These are phyloP conservation scores for Melolontha melolontha DNA, from an alignment of 2,888 invertebrate genomes.

Conservation along the genomic window DNA sequence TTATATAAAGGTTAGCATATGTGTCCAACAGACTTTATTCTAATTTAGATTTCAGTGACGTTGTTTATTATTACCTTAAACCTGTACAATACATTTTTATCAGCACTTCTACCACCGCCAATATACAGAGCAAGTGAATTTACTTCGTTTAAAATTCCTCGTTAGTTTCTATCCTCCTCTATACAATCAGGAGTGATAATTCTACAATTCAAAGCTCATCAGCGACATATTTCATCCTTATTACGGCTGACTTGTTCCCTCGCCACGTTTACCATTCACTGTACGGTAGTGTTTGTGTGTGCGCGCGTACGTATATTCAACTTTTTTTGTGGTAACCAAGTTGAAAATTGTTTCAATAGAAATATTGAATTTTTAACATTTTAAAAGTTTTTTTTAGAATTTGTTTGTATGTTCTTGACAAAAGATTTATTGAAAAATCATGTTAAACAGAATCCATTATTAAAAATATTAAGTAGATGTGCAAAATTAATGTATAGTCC, in stretches of 20 bases:
- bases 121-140: constrained; percentile 28
- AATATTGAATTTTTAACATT: constrained; percentile 29
- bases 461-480: too few relatives aligned
- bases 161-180: constrained; percentile 50
- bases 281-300: constrained; percentile 9
- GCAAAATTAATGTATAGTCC: too few relatives aligned
- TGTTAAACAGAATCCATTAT: too few relatives aligned
- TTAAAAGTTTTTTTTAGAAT: constrained; percentile 1
- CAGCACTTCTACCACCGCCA: constrained; percentile 5
- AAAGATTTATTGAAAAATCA: constrained; percentile 33
- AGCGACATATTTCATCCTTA: constrained; percentile 65
- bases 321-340: constrained; percentile 32
- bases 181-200: constrained; percentile 64
- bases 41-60: too few relatives aligned
- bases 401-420: constrained; percentile 9
- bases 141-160: constrained; percentile 44
- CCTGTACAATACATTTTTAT: constrained; percentile 9
- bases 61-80: neutral
- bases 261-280: constrained; percentile 42
- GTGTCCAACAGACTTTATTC: too few relatives aligned
- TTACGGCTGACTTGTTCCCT: constrained; percentile 63
- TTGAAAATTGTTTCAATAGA: constrained; percentile 39
- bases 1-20: too few relatives aligned
- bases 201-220: constrained; percentile 66
- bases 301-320: constrained; percentile 26